Percentiles rank a stretch among this genome's conserved stretches.
These are phyloP conservation scores for Platygyra sinensis DNA, from an alignment of 64 coral and sea anemone genomes.

Conservation along the genomic window DNA sequence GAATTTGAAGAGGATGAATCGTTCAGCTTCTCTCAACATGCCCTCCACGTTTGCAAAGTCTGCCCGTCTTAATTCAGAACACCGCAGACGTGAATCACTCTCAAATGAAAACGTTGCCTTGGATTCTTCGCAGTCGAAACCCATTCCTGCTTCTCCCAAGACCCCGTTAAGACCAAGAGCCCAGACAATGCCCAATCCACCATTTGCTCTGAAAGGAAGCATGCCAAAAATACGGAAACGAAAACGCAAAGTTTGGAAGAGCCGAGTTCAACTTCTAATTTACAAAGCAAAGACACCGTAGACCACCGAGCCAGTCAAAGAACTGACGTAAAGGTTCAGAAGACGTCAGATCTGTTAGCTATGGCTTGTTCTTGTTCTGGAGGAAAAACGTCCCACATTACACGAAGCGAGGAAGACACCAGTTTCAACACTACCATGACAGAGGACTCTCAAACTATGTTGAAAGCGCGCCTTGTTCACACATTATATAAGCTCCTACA, in stretches of 20 bases:
- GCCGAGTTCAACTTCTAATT: not conserved
- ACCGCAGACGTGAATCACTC: not conserved
- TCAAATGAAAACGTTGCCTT: not conserved
- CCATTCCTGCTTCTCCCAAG: not conserved
- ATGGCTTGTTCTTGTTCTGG: not conserved
- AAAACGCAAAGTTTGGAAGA: not conserved
- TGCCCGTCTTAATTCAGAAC: not conserved
- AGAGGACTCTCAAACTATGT: not conserved
- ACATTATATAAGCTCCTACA: not conserved
- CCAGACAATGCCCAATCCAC: not conserved
- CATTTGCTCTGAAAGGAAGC: not conserved
- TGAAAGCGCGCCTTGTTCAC: conserved; percentile 13
- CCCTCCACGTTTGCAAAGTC: not conserved
- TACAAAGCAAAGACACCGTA: too few species aligned
- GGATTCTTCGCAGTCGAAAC: not conserved
- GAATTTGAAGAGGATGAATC: not conserved
- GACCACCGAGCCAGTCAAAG: not conserved
- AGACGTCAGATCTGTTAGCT: not conserved
- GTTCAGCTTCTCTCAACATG: not conserved
- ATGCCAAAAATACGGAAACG: not conserved
- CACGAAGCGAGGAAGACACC: not conserved
- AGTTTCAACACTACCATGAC: not conserved
- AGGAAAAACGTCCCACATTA: not conserved
- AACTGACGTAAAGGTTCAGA: not conserved
- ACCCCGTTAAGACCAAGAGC: not conserved